A percentile compares a stretch with the other conserved stretches of the same genome.
phyloP scores from a whole-genome alignment of 2,113 vertebrate genomes.

The Pimephales promelas region DNA sequence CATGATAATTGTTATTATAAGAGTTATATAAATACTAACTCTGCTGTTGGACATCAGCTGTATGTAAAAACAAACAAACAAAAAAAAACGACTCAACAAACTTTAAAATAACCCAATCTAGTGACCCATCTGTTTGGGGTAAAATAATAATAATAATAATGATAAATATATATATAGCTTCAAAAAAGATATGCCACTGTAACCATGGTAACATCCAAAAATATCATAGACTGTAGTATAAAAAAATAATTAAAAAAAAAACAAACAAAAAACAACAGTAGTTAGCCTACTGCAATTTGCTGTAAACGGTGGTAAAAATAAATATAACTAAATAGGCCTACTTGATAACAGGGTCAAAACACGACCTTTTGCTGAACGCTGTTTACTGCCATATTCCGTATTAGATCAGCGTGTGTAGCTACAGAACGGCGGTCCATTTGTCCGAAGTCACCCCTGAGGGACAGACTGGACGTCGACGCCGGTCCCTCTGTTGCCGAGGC shows the following conservation, averaged over 20 bases:
- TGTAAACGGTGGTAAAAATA: background rate
- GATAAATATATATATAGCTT: no score
- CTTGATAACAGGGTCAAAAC: background rate
- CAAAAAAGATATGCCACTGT: background rate
- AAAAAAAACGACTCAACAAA: no score
- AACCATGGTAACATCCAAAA: background rate
- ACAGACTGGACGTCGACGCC: conserved; percentile 55
- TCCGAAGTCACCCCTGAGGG: conserved; percentile 43
- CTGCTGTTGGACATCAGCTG: no score
- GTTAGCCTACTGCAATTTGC: background rate
- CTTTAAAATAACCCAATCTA: no score
- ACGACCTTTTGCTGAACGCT: background rate
- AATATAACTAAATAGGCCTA: background rate
- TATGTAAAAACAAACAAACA: no score
- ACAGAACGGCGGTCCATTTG: conserved; percentile 2
- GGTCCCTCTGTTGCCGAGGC: conserved; percentile 69
- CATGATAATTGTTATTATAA: no score
- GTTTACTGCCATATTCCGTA: background rate
- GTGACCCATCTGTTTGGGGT: no score
- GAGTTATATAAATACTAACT: no score
- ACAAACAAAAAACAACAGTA: no score
- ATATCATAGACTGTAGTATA: background rate
- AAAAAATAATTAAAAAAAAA: no score
- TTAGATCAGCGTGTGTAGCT: background rate
- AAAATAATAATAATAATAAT: no score